Conservation (phyloP, 2,888 invertebrate genomes). For the Octodonta nipae region DNA sequence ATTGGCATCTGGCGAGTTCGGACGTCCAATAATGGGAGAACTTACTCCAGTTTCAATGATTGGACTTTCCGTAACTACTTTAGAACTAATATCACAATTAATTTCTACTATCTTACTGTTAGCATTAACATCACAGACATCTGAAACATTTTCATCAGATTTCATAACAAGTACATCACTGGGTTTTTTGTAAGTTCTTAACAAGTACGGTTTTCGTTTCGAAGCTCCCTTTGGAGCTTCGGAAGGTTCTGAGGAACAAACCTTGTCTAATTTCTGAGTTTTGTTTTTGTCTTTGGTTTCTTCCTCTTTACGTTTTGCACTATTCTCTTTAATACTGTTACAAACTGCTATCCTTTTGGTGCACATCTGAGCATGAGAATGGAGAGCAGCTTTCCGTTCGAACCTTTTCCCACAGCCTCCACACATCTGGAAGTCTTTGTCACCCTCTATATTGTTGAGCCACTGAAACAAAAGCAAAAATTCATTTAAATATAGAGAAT, state of each 20-base stretch:
- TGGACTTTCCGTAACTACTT: too few relatives aligned
- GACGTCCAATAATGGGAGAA: too few relatives aligned
- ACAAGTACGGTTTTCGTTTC: slow-evolving; percentile 16
- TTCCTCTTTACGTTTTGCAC: slow-evolving; percentile 17
- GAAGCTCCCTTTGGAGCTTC: slow-evolving; percentile 16
- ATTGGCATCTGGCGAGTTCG: too few relatives aligned
- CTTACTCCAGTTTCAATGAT: too few relatives aligned
- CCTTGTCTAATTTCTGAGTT: slow-evolving; percentile 7
- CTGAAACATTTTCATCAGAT: slow-evolving; percentile 9
- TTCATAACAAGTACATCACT: slow-evolving; percentile 4
- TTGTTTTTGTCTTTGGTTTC: slow-evolving; percentile 12
- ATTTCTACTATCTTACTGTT: slow-evolving; percentile 7
- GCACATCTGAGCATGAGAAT: slow-evolving; percentile 58
- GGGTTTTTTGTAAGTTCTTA: slow-evolving; percentile 13
- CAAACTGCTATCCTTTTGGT: slow-evolving; percentile 40
- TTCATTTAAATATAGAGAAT: too few relatives aligned
- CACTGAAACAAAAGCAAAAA: slow-evolving; percentile 36
- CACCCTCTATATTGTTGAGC: slow-evolving; percentile 52
- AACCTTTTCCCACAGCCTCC: slow-evolving; percentile 59
- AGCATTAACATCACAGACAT: slow-evolving; percentile 10
- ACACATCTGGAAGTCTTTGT: slow-evolving; percentile 47
- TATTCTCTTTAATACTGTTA: slow-evolving; percentile 28
- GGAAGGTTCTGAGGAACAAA: too few relatives aligned
- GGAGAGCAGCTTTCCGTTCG: slow-evolving; percentile 57
- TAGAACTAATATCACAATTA: too few relatives aligned